Evolutionary conservation across 2,797 vertebrate genomes (phyloP).

Genomic region (Sebastolobus altivelis): DNA sequence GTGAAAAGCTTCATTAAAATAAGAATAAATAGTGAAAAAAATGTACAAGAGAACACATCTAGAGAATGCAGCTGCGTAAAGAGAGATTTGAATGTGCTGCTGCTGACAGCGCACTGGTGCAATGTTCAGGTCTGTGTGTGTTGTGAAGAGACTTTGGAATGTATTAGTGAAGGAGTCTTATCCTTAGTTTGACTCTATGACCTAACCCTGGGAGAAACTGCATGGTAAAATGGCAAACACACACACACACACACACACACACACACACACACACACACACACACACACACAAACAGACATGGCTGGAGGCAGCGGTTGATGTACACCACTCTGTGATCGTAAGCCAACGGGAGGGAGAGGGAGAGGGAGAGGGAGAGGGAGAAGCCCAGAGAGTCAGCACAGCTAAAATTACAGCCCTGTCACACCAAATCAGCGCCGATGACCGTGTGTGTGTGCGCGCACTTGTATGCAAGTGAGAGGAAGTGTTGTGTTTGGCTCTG

Average conservation of each 20-base stretch:
- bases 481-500: conserved; percentile 54
- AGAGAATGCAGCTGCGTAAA: conserved; percentile 19
- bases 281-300: conserved; percentile 55
- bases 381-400: conserved; percentile 73
- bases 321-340: conserved; percentile 71
- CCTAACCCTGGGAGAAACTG: conserved; percentile 60
- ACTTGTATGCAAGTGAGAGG: conserved; percentile 37
- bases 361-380: conserved; percentile 40
- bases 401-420: conserved; percentile 81
- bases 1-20: not conserved
- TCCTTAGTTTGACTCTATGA: conserved; percentile 60
- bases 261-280: conserved; percentile 9
- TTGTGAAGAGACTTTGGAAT: conserved; percentile 44
- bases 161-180: conserved; percentile 59
- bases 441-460: conserved; percentile 46
- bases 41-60: conserved; percentile 1
- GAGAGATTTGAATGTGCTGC: conserved; percentile 23
- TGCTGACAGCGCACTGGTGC: conserved; percentile 1
- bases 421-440: conserved; percentile 68
- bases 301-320: conserved; percentile 63
- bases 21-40: not conserved
- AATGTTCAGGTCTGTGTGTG: conserved; percentile 11
- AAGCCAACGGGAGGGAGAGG: conserved; percentile 53
- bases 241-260: not conserved
- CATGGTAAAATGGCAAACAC: conserved; percentile 48